Conservation (phyloP, 2,113 vertebrate genomes). For the Myotis lucifugus region DNA sequence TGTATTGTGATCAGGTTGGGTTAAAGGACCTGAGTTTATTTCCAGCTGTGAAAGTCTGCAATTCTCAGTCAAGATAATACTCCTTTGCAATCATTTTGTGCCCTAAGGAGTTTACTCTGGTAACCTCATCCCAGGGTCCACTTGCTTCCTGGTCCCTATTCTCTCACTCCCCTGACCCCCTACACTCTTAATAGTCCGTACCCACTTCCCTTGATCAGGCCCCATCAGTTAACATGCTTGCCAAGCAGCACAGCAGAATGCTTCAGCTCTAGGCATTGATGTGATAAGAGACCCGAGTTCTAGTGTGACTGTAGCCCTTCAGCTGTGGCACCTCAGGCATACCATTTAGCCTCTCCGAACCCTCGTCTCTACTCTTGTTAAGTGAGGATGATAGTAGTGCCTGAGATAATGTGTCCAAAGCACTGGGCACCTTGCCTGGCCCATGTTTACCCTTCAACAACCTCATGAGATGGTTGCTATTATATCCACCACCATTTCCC, state of each 20-base stretch:
- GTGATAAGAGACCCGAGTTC: not conserved
- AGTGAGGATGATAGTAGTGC: not conserved
- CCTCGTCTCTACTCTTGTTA: not conserved
- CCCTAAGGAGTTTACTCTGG: not conserved
- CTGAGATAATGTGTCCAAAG: not conserved
- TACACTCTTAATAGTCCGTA: not conserved
- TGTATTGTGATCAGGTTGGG: not conserved
- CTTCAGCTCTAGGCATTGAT: not conserved
- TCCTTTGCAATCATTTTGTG: slow-evolving; percentile 20
- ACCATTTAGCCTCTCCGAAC: not conserved
- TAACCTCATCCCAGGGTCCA: not conserved
- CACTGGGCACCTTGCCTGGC: not conserved
- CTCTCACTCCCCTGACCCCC: not conserved
- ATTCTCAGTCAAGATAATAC: slow-evolving; percentile 17
- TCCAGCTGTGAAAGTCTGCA: slow-evolving; percentile 37
- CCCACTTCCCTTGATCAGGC: not conserved
- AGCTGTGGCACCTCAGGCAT: not conserved
- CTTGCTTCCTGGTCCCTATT: not conserved
- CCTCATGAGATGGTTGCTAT: not conserved
- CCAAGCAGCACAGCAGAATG: not conserved
- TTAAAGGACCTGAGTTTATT: slow-evolving; percentile 5
- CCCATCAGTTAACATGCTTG: not conserved
- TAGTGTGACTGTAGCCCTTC: not conserved
- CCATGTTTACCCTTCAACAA: not conserved
- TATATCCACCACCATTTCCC: not conserved